phyloP scores from a whole-genome alignment of 2,113 vertebrate genomes.

The Colaptes auratus region DNA sequence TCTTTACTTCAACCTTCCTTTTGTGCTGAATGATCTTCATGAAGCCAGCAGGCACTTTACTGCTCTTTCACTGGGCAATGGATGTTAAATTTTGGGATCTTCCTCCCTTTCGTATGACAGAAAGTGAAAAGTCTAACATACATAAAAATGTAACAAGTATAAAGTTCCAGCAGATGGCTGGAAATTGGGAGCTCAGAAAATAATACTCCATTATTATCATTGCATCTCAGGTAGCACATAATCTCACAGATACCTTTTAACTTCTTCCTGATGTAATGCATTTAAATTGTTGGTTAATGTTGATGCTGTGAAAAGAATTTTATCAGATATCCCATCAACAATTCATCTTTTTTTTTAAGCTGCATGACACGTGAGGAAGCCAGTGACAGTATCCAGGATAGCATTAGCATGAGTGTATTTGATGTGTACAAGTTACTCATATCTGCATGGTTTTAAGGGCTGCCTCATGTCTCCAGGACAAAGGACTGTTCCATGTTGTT shows the following conservation, averaged over 20 bases:
- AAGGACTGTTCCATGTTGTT: background rate
- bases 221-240: background rate
- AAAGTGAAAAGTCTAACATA: background rate
- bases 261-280: background rate
- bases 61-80: background rate
- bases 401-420: background rate
- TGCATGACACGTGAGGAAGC: background rate
- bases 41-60: background rate
- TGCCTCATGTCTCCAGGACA: background rate
- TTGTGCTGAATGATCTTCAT: background rate
- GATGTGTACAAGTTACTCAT: background rate
- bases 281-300: slow-evolving; percentile 20
- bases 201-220: background rate
- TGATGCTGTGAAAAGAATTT: background rate
- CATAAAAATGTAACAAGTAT: background rate
- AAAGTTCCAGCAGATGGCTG: background rate
- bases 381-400: background rate
- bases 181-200: background rate
- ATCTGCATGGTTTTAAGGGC: background rate
- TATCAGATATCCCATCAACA: background rate
- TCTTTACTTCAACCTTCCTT: background rate
- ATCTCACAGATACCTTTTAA: background rate
- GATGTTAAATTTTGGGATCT: background rate
- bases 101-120: background rate
- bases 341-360: background rate